A percentile compares a stretch with the other conserved stretches of the same genome.
phyloP scores from a whole-genome alignment of 1,140 invertebrate species.

The Prorops nasuta region DNA sequence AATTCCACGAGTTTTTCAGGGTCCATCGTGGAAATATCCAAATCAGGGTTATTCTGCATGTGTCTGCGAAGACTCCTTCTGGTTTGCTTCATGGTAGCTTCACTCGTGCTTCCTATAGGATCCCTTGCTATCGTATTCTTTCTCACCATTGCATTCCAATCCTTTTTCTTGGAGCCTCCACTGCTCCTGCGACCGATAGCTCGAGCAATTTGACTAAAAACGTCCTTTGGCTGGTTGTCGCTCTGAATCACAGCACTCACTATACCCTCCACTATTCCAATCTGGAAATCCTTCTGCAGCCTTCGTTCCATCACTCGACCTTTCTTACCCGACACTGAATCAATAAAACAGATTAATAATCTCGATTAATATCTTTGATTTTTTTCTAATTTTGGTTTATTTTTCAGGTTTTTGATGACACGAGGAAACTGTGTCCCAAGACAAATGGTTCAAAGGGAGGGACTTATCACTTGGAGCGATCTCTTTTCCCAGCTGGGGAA shows the following conservation, averaged over 20 bases:
- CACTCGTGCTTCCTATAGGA: conserved; percentile 75
- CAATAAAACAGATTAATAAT: conserved; percentile 26
- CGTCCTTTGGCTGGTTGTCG: conserved; percentile 70
- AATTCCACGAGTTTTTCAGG: conserved; percentile 72
- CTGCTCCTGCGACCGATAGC: conserved; percentile 70
- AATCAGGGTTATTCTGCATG: conserved; percentile 63
- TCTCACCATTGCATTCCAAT: conserved; percentile 82
- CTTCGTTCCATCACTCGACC: conserved; percentile 80
- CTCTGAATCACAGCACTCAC: conserved; percentile 68
- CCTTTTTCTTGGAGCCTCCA: conserved; percentile 64
- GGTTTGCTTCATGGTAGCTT: conserved; percentile 62
- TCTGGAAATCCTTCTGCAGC: conserved; percentile 86
- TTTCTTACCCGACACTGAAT: conserved; percentile 77
- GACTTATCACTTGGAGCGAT: no score
- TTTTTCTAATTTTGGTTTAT: no score
- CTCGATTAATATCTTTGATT: no score
- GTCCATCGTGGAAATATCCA: conserved; percentile 62
- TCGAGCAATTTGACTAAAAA: conserved; percentile 76
- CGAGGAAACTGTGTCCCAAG: no score
- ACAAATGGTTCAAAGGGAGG: no score
- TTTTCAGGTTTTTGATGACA: no score
- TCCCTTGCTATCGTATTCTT: conserved; percentile 67
- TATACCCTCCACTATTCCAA: conserved; percentile 82
- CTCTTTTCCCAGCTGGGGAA: no score
- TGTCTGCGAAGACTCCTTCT: conserved; percentile 69